phyloP scores from a whole-genome alignment of 2,113 vertebrate genomes.

The Embiotoca jacksoni region DNA sequence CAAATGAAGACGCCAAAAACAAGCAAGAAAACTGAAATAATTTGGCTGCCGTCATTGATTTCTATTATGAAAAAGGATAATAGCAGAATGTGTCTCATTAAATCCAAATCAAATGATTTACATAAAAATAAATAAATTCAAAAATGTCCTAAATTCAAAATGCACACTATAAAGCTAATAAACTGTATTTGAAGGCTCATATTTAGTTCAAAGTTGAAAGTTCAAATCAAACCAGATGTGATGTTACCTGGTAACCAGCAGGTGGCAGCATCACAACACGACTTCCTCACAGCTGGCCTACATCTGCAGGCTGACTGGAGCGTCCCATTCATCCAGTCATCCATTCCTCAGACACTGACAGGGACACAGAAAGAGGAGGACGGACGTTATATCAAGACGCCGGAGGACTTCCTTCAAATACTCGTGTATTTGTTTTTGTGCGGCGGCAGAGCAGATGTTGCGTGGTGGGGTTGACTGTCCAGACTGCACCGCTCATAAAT shows the following conservation, averaged over 20 bases:
- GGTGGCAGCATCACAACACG: conserved; percentile 45
- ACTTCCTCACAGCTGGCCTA: background rate
- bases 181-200: background rate
- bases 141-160: too few species aligned
- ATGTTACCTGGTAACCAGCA: conserved; percentile 23
- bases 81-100: background rate
- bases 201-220: background rate
- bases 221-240: conserved; percentile 11
- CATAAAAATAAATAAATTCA: too few species aligned
- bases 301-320: too few species aligned
- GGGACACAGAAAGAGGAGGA: background rate
- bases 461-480: conserved; percentile 21
- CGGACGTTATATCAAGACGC: background rate
- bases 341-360: background rate
- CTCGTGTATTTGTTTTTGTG: conserved; percentile 1
- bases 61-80: background rate
- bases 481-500: conserved; percentile 46
- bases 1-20: too few species aligned
- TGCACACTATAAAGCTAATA: too few species aligned
- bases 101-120: too few species aligned
- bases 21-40: too few species aligned
- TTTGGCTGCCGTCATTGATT: background rate
- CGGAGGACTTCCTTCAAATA: conserved; percentile 18
- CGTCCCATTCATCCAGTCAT: too few species aligned
- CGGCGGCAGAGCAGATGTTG: conserved; percentile 32